Percentiles rank a stretch among this genome's conserved stretches.
These are phyloP conservation scores for Slavum lentiscoides DNA, from an alignment of 2,888 invertebrate genomes.

Conservation along the genomic window DNA sequence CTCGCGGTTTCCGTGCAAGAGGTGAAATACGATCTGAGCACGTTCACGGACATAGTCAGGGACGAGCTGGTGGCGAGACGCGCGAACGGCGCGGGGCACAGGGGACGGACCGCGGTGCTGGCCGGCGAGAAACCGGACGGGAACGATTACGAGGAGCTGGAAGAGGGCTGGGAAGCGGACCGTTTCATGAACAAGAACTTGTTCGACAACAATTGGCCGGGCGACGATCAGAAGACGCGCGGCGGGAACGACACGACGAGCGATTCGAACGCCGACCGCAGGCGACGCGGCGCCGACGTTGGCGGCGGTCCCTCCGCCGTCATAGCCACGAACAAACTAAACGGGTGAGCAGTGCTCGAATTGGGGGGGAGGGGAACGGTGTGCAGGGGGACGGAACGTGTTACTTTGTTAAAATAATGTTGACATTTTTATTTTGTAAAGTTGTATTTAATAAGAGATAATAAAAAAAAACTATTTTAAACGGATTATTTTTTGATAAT, in stretches of 20 bases:
- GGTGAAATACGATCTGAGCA: neutral
- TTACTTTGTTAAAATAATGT: too few species aligned
- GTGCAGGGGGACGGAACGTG: too few species aligned
- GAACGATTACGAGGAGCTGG: neutral
- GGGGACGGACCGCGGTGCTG: neutral
- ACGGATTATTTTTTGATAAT: too few species aligned
- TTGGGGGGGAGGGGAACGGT: too few species aligned
- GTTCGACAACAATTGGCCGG: conserved; percentile 17
- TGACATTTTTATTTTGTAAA: too few species aligned
- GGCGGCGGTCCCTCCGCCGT: neutral
- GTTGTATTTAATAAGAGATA: too few species aligned
- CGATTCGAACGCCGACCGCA: neutral
- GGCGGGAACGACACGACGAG: neutral
- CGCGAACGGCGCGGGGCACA: neutral
- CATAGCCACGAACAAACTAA: conserved; percentile 14
- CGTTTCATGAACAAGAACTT: conserved; percentile 32
- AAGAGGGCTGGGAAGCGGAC: conserved; percentile 1
- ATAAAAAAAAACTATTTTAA: too few species aligned
- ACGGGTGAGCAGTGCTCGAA: conserved; percentile 23
- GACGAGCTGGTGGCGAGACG: conserved; percentile 18
- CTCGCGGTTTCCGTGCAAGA: neutral
- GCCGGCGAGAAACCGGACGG: neutral
- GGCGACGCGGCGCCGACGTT: conserved; percentile 14
- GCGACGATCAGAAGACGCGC: neutral
- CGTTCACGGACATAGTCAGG: conserved; percentile 2